These are phyloP conservation scores for Ectobius pallidus DNA, from an alignment of 2,888 invertebrate species.

Conservation along the genomic window DNA sequence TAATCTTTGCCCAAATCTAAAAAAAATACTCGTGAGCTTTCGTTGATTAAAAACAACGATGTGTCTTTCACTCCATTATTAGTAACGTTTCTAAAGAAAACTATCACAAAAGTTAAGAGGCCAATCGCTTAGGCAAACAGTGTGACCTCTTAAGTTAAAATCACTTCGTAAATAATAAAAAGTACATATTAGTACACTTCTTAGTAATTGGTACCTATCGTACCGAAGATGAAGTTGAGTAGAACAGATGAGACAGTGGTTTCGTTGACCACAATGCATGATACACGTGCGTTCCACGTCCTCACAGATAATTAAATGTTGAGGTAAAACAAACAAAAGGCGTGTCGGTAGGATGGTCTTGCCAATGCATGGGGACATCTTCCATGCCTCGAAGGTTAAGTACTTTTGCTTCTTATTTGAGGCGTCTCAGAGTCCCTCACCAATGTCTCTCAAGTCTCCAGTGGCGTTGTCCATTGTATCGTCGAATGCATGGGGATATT, in stretches of 20 bases:
- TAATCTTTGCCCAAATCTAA: no score
- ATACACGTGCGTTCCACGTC: not conserved
- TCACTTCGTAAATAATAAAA: no score
- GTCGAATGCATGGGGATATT: no score
- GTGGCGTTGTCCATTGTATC: not conserved
- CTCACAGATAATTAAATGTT: slow-evolving; percentile 5
- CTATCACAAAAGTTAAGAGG: no score
- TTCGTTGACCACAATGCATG: not conserved
- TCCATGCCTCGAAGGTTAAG: not conserved
- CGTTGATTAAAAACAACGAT: no score
- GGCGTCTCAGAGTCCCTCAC: not conserved
- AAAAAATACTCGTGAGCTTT: no score
- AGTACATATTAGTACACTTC: no score
- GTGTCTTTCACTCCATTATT: no score
- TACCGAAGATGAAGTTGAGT: not conserved
- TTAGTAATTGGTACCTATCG: not conserved
- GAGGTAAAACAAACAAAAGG: slow-evolving; percentile 21
- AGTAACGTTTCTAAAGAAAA: no score
- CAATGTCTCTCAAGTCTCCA: not conserved
- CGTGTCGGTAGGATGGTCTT: not conserved
- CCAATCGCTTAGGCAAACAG: no score
- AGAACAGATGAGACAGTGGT: no score
- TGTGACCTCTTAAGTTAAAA: no score
- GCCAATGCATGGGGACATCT: not conserved
- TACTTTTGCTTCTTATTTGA: not conserved